Base-by-base conservation (phyloP, 2,888 invertebrate species). In the Hydrotaea diabolus region DNA sequence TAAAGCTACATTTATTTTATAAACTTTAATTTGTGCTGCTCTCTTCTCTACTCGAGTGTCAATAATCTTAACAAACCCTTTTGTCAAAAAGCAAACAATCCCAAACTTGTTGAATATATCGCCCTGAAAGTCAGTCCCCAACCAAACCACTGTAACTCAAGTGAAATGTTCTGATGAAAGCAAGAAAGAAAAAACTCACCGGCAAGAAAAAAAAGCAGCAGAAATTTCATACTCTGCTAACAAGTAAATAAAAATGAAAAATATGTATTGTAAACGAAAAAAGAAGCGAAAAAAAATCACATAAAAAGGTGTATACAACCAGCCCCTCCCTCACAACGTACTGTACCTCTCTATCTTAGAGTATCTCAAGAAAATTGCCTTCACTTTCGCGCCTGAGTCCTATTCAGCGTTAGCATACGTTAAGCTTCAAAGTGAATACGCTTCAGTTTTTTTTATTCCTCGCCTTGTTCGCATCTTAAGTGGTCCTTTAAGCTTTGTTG, bases 401-500 rank as follows among this genome's bases (percentile, higher is more conserved):
- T 76, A 46, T 72, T 75, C 43, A 79, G 26, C 46, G 36, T 59
- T n/a, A 69, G 59, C 69, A 7, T 7, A 31, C 31, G 39, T 82
- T 13, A 80, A 83, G 89, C 90, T 89, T 90, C 90, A 90, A 90
- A 90, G 90, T 87, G 88, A 88, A 83, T 57, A 89, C 88, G 69
- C 23, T 46, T 46, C 39, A 7, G 2, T 31, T 31, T 31, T 31
- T 55, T 85, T 66, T 77, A 39, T 43, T 59, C 31, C 2, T 79
- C 64, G 72, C n/a, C 46, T 77, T 80, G 74, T 80, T 86, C 21
- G 23, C 69, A 69, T 89, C 89, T 89, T 89, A 90, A 90, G 90
- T 90, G 90, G 89, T 89, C 89, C 90, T 90, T 85, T 88, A 88
- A 89, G 90, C 90, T 90, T 89, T 87, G 87, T 89, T 89, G 90